These are phyloP conservation scores for Pantherophis vulpinus DNA, from an alignment of 2,797 vertebrate species.

Conservation along the genomic window DNA sequence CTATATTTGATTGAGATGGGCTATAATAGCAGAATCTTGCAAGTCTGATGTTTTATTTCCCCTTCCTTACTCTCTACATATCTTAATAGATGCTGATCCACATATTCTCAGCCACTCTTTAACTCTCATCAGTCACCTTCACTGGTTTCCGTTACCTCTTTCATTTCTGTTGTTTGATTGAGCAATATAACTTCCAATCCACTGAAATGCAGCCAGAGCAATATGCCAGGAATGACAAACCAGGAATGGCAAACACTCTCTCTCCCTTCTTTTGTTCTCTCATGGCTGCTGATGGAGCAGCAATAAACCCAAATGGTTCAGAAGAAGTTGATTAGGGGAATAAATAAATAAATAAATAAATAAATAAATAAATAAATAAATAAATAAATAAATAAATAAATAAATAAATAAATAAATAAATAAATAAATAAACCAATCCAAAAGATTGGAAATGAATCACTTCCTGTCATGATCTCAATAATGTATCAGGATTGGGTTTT, in stretches of 20 bases:
- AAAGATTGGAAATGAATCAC: not conserved
- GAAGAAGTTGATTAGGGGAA: not conserved
- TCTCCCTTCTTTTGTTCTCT: not conserved
- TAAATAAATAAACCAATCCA: too few relatives aligned
- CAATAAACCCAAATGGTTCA: not conserved
- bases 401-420: too few relatives aligned
- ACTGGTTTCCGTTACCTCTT: not conserved
- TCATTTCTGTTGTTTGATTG: not conserved
- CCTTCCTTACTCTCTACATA: not conserved
- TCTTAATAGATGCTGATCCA: not conserved
- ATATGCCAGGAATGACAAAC: not conserved
- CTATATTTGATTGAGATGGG: not conserved
- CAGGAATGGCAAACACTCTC: not conserved
- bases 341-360: too few relatives aligned
- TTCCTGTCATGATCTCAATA: not conserved
- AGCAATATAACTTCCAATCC: not conserved
- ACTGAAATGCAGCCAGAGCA: not conserved
- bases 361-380: too few relatives aligned
- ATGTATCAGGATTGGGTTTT: not conserved
- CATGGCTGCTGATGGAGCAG: not conserved
- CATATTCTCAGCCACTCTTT: not conserved
- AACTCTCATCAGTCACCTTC: not conserved
- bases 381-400: too few relatives aligned
- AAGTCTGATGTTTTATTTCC: not conserved
- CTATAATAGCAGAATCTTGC: not conserved